Evolutionary conservation across 2,888 invertebrate species (phyloP).

Genomic region (Phortica okadai): DNA sequence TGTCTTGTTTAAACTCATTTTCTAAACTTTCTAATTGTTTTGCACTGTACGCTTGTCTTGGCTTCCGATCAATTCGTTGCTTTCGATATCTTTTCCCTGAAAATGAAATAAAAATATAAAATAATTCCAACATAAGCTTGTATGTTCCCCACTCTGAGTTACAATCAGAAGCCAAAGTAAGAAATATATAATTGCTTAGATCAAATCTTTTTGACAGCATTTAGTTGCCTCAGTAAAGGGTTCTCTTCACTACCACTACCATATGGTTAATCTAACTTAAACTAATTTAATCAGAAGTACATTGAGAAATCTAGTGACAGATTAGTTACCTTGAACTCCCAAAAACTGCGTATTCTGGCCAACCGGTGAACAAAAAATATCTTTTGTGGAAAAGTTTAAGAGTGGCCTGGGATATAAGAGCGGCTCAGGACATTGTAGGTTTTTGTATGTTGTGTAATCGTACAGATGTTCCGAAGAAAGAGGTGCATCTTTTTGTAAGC

Average conservation of each 20-base stretch:
- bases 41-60: slow-evolving; percentile 96
- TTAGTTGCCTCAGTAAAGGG: no score
- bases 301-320: no score
- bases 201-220: no score
- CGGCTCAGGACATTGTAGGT: slow-evolving; percentile 49
- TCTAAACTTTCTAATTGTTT: slow-evolving; percentile 94
- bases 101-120: slow-evolving; percentile 84
- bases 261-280: no score
- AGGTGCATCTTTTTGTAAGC: slow-evolving; percentile 2
- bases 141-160: no score
- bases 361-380: slow-evolving; percentile 74
- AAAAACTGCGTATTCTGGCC: slow-evolving; percentile 76
- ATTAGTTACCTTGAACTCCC: slow-evolving; percentile 80
- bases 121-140: background rate
- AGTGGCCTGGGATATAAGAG: slow-evolving; percentile 47
- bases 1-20: slow-evolving; percentile 95
- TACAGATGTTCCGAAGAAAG: slow-evolving; percentile 13
- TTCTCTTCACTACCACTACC: no score
- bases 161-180: no score
- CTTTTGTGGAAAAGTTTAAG: slow-evolving; percentile 67
- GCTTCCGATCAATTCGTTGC: slow-evolving; percentile 94
- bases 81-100: slow-evolving; percentile 88
- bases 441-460: slow-evolving; percentile 41
- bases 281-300: no score
- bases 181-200: no score